Evolutionary conservation across 2,113 vertebrate species (phyloP).

Genomic region (Scomber colias): DNA sequence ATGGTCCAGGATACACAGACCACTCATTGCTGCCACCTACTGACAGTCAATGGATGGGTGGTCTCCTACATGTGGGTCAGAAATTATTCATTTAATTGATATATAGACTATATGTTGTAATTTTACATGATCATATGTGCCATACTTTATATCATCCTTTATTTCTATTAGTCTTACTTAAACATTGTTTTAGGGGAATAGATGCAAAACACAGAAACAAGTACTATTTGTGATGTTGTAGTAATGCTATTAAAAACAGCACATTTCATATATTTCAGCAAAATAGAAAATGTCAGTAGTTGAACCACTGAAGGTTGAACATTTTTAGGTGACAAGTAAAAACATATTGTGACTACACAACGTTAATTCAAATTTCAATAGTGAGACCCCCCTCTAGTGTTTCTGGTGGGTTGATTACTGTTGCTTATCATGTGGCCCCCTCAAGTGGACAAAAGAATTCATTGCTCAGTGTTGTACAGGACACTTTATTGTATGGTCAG

Average conservation of each 20-base stretch:
- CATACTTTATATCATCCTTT: not conserved
- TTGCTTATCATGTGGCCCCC: slow-evolving; percentile 52
- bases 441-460: slow-evolving; percentile 67
- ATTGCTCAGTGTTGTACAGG: slow-evolving; percentile 26
- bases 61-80: not conserved
- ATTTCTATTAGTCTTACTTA: not conserved
- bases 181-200: not conserved
- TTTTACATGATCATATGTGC: not conserved
- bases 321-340: not conserved
- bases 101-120: not conserved
- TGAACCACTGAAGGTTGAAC: not conserved
- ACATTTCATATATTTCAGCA: not conserved
- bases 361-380: not conserved
- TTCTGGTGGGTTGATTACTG: not conserved
- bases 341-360: not conserved
- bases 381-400: too few species aligned
- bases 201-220: not conserved
- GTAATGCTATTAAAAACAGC: too few species aligned
- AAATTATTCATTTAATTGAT: not conserved
- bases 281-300: not conserved
- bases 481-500: slow-evolving; percentile 53
- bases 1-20: not conserved
- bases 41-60: slow-evolving; percentile 2
- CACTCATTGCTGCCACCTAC: slow-evolving; percentile 77
- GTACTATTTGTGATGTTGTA: too few species aligned